phyloP scores from a whole-genome alignment of 2,113 vertebrate genomes.

The Sceloporus undulatus region DNA sequence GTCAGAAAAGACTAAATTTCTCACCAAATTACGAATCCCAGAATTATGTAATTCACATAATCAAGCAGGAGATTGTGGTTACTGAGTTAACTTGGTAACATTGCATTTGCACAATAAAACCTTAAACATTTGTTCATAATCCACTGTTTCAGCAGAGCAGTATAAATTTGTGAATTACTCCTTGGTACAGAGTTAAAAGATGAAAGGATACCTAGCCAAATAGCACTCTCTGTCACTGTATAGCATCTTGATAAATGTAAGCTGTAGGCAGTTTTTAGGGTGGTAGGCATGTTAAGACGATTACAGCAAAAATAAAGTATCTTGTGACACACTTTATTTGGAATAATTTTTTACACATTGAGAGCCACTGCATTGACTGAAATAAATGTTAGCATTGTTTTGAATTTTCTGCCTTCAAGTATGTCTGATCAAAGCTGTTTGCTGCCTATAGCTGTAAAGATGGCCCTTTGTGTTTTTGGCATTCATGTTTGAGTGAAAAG shows the following conservation, averaged over 20 bases:
- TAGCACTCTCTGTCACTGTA: not conserved
- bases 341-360: too few species aligned
- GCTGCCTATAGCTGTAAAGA: not conserved
- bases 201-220: not conserved
- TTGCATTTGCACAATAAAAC: not conserved
- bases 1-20: too few species aligned
- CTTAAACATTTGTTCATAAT: not conserved
- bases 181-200: not conserved
- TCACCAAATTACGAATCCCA: too few species aligned
- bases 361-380: too few species aligned
- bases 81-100: not conserved
- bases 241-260: too few species aligned
- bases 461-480: not conserved
- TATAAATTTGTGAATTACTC: not conserved
- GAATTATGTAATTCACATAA: not conserved
- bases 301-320: not conserved
- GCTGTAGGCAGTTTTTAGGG: not conserved
- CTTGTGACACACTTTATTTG: too few species aligned
- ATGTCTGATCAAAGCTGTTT: not conserved
- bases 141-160: not conserved
- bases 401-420: not conserved
- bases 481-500: not conserved
- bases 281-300: not conserved
- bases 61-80: not conserved
- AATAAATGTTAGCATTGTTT: not conserved